These are phyloP conservation scores for Pocota personata DNA, from an alignment of 2,888 invertebrate genomes.

Conservation along the genomic window DNA sequence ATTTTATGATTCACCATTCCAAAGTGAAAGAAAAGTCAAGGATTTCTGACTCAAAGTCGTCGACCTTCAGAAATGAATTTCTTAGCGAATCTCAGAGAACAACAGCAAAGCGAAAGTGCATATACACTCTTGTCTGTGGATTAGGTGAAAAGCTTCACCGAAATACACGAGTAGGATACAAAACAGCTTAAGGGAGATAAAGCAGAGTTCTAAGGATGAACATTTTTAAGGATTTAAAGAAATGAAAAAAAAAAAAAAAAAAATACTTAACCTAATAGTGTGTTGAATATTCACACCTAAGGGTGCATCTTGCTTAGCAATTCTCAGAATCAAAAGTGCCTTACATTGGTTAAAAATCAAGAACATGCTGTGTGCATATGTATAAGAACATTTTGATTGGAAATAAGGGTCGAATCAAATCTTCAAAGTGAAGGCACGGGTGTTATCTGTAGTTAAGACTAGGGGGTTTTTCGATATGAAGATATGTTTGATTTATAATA, in stretches of 20 bases:
- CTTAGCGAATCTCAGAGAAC: background rate
- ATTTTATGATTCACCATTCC: background rate
- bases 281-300: slow-evolving; percentile 20
- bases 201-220: slow-evolving; percentile 37
- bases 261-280: slow-evolving; percentile 1
- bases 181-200: slow-evolving; percentile 60
- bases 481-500: too few species aligned
- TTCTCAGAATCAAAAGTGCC: slow-evolving; percentile 10
- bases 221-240: slow-evolving; percentile 37
- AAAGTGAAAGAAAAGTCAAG: too few species aligned
- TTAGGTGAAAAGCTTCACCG: slow-evolving; percentile 54
- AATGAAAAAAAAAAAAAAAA: background rate
- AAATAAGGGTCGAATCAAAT: background rate
- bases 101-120: slow-evolving; percentile 3
- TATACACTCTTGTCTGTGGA: slow-evolving; percentile 49
- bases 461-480: too few species aligned
- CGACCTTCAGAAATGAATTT: slow-evolving; percentile 15
- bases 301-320: slow-evolving; percentile 16
- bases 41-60: background rate
- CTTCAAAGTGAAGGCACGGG: too few species aligned
- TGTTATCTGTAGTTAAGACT: too few species aligned
- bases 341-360: background rate
- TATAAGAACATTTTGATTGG: background rate
- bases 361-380: background rate
- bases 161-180: slow-evolving; percentile 57